phyloP scores from a whole-genome alignment of 1,140 invertebrate species.

The Drosophila ficusphila region DNA sequence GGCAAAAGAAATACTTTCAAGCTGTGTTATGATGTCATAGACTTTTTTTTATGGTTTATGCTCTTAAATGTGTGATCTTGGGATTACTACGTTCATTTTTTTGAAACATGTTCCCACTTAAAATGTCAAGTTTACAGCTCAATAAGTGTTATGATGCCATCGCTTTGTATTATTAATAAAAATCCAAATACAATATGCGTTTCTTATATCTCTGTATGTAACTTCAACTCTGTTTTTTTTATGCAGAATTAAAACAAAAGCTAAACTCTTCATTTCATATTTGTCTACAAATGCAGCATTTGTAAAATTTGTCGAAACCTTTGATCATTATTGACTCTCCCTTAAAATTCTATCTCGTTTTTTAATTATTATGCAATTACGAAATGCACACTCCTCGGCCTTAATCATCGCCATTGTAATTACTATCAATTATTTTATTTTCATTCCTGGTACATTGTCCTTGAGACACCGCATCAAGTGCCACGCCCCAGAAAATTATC shows the following conservation, averaged over 20 bases:
- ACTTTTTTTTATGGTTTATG: neutral
- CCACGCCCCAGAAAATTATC: slow-evolving; percentile 35
- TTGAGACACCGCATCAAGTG: slow-evolving; percentile 8
- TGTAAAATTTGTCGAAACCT: too few relatives aligned
- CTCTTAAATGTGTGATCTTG: slow-evolving; percentile 21
- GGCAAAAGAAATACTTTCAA: slow-evolving; percentile 1
- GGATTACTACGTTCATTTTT: slow-evolving; percentile 8
- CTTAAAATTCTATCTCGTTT: neutral
- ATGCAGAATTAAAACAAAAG: too few relatives aligned
- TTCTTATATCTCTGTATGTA: too few relatives aligned
- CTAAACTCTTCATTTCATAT: too few relatives aligned
- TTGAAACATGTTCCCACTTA: slow-evolving; percentile 1
- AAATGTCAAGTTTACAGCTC: neutral
- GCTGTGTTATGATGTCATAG: slow-evolving; percentile 18
- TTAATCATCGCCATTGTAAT: slow-evolving; percentile 19
- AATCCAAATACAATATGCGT: too few relatives aligned
- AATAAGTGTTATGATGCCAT: too few relatives aligned
- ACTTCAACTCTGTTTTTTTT: too few relatives aligned
- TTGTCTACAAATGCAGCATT: too few relatives aligned
- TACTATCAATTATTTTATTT: slow-evolving; percentile 10
- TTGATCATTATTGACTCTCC: neutral
- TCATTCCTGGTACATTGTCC: slow-evolving; percentile 18
- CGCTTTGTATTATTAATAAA: too few relatives aligned
- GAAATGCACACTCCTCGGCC: slow-evolving; percentile 14
- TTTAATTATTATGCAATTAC: slow-evolving; percentile 34